A percentile compares a stretch with the other conserved stretches of the same genome.
These are phyloP conservation scores for Pectinophora gossypiella DNA, from an alignment of 1,140 invertebrate genomes.

Conservation along the genomic window DNA sequence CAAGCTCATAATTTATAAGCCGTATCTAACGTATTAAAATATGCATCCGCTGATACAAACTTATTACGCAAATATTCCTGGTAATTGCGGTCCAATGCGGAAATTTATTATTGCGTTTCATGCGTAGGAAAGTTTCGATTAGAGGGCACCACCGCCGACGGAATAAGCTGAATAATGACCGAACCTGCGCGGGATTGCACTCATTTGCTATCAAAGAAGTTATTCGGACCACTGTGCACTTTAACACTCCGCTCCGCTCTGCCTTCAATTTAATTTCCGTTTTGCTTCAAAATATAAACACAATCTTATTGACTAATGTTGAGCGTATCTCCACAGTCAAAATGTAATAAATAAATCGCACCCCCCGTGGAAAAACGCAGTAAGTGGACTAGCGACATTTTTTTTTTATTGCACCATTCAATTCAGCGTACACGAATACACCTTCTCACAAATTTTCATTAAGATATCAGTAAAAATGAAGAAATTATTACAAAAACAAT, in stretches of 20 bases:
- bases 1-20: constrained; percentile 27
- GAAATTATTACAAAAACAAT: too few relatives aligned
- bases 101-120: constrained; percentile 48
- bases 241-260: neutral
- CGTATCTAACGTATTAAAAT: constrained; percentile 31
- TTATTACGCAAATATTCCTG: constrained; percentile 23
- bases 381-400: too few relatives aligned
- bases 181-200: constrained; percentile 18
- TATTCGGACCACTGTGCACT: constrained; percentile 4
- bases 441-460: too few relatives aligned
- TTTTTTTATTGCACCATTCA: too few relatives aligned
- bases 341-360: neutral
- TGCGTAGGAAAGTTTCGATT: constrained; percentile 43
- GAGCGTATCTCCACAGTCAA: neutral
- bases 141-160: constrained; percentile 27
- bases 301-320: neutral
- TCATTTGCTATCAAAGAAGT: constrained; percentile 23
- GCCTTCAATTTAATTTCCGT: neutral
- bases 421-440: too few relatives aligned
- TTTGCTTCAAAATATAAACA: neutral
- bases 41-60: constrained; percentile 11
- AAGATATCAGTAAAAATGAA: too few relatives aligned
- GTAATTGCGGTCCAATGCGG: constrained; percentile 42
- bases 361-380: too few relatives aligned
- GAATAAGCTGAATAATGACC: constrained; percentile 52